Conservation (phyloP, 2,797 vertebrate species). For the Lutjanus argentimaculatus region DNA sequence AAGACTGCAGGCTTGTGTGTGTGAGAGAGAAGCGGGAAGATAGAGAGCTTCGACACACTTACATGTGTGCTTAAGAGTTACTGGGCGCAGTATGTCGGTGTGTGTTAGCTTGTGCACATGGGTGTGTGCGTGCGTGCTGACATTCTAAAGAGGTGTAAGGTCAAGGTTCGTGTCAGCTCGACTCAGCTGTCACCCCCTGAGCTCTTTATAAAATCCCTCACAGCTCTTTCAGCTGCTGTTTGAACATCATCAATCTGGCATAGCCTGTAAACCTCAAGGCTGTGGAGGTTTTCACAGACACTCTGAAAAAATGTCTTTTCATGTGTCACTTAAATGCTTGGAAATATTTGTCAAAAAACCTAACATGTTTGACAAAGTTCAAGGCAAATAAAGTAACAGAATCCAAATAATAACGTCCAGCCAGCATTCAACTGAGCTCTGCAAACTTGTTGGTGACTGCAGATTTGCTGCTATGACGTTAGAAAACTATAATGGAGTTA, state of each 20-base stretch:
- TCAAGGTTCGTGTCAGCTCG: conserved; percentile 77
- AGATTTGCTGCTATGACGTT: conserved; percentile 1
- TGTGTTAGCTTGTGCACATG: conserved; percentile 44
- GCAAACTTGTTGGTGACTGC: background rate
- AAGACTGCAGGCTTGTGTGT: conserved; percentile 45
- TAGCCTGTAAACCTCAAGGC: conserved; percentile 57
- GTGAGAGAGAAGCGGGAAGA: conserved; percentile 7
- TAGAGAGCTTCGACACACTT: conserved; percentile 16
- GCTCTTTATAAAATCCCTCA: conserved; percentile 78
- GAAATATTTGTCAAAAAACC: background rate
- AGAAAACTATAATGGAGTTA: background rate
- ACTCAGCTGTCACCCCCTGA: conserved; percentile 79
- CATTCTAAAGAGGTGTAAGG: conserved; percentile 81
- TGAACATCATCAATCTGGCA: conserved; percentile 76
- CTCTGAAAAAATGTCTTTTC: conserved; percentile 16
- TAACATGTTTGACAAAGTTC: conserved; percentile 13
- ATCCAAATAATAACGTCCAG: conserved; percentile 1
- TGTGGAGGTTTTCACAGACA: conserved; percentile 37
- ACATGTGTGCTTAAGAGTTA: conserved; percentile 39
- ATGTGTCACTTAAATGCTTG: background rate
- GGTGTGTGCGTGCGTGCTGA: conserved; percentile 60
- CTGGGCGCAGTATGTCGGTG: conserved; percentile 33
- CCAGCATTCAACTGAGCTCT: background rate
- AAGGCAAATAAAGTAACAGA: conserved; percentile 2
- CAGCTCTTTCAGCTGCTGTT: conserved; percentile 81